Percentiles rank a stretch among this genome's conserved stretches.
phyloP scores from a whole-genome alignment of 2,888 invertebrate genomes.

The Quadroppia sp. region DNA sequence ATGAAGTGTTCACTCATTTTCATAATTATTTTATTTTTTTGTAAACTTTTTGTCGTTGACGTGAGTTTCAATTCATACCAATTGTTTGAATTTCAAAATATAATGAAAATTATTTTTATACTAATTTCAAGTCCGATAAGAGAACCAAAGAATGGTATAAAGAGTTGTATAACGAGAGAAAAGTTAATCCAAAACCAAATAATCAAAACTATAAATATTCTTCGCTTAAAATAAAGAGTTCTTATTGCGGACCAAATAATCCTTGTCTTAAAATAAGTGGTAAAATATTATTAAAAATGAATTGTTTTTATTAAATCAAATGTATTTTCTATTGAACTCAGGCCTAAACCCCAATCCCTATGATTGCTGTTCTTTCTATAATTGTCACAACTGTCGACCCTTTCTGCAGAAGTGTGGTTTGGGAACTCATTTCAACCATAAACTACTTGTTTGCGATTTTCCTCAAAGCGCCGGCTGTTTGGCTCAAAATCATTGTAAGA shows the following conservation, averaged over 20 bases:
- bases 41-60: too few species aligned
- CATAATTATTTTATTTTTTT: not conserved
- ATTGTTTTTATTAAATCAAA: not conserved
- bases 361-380: constrained; percentile 4
- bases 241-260: not conserved
- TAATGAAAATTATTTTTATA: not conserved
- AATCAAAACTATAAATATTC: too few species aligned
- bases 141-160: not conserved
- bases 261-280: not conserved
- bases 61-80: too few species aligned
- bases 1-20: not conserved
- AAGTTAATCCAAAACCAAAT: not conserved
- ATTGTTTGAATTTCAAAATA: not conserved
- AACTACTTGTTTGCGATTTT: constrained; percentile 1
- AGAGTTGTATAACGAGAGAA: not conserved
- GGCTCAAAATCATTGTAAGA: not conserved
- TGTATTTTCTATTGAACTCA: not conserved
- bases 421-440: constrained; percentile 4
- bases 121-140: not conserved
- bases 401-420: not conserved
- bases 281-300: not conserved
- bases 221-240: too few species aligned
- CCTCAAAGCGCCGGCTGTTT: not conserved
- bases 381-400: not conserved
- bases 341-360: not conserved